Percentiles rank a stretch among this genome's conserved stretches.
phyloP scores from a whole-genome alignment of 1,140 invertebrate species.

The Drosophila micromelanica region DNA sequence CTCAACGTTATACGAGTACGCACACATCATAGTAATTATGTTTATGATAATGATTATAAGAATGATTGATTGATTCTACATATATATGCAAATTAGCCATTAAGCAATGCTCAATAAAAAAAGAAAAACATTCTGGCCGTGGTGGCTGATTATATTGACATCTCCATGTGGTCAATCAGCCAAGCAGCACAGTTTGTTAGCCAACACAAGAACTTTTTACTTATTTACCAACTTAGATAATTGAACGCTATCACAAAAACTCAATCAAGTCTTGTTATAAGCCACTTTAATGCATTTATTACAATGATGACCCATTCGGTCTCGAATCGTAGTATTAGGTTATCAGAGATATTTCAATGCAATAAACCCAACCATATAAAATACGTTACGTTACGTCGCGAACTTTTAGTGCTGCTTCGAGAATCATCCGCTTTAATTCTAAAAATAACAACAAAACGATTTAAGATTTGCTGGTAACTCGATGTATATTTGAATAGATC shows the following conservation, averaged over 20 bases:
- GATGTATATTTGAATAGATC: background rate
- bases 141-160: background rate
- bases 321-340: no score
- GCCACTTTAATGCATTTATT: no score
- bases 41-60: slow-evolving; percentile 19
- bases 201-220: background rate
- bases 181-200: background rate
- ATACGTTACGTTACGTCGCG: no score
- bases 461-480: slow-evolving; percentile 1
- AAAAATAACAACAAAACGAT: background rate
- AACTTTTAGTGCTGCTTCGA: no score
- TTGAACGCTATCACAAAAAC: background rate
- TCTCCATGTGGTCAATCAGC: background rate
- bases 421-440: no score
- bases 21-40: slow-evolving; percentile 26
- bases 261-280: no score
- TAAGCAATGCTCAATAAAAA: slow-evolving; percentile 47
- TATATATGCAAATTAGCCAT: slow-evolving; percentile 10
- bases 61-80: background rate
- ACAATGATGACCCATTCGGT: no score
- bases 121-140: background rate
- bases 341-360: no score
- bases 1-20: slow-evolving; percentile 6
- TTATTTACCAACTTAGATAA: background rate
- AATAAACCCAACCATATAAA: no score